Conservation (phyloP, 2,797 vertebrate species). For the Discoglossus pictus region DNA sequence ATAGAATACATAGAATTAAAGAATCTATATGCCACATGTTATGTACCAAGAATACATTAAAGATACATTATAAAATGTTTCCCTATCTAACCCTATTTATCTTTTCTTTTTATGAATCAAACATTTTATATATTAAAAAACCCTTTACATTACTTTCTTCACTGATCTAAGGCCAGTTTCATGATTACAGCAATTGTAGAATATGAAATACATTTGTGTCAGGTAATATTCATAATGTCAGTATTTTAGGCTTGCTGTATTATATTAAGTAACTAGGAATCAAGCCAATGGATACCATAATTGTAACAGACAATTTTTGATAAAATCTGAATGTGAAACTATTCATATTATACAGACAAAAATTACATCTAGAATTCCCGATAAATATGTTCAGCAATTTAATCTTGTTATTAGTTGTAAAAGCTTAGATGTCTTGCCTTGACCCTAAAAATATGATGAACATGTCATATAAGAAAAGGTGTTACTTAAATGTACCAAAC, state of each 20-base stretch:
- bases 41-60: not conserved
- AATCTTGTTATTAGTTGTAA: slow-evolving; percentile 28
- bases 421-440: slow-evolving; percentile 23
- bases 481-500: slow-evolving; percentile 20
- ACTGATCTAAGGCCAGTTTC: slow-evolving; percentile 7
- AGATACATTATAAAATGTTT: not conserved
- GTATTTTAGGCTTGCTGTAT: not conserved
- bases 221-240: not conserved
- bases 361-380: slow-evolving; percentile 19
- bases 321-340: slow-evolving; percentile 37
- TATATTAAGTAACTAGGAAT: not conserved
- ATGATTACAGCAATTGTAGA: not conserved
- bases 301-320: slow-evolving; percentile 29
- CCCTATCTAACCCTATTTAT: no score
- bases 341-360: slow-evolving; percentile 22
- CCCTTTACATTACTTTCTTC: slow-evolving; percentile 5
- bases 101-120: not conserved
- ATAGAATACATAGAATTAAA: no score
- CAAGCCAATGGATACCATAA: slow-evolving; percentile 8
- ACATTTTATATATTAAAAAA: not conserved
- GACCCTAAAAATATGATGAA: not conserved
- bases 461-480: slow-evolving; percentile 19
- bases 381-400: slow-evolving; percentile 26
- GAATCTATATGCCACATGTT: slow-evolving; percentile 16
- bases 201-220: slow-evolving; percentile 15